Evolutionary conservation across 2,113 vertebrate genomes (phyloP), one percentile per base, ranked within the genome.

Genomic region (Phaethon lepturus): DNA sequence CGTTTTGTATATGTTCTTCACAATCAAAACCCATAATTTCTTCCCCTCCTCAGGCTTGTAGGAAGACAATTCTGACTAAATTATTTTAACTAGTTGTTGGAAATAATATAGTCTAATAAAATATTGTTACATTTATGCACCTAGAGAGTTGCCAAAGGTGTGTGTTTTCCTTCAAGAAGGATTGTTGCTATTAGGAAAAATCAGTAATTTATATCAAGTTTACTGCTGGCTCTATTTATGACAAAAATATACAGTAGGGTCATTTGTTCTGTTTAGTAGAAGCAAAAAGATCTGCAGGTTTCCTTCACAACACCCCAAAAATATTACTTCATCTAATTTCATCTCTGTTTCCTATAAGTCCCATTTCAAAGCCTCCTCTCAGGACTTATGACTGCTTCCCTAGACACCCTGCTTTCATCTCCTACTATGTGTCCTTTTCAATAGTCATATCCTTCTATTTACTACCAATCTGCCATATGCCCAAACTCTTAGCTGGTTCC

Each of bases 51-150:
- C 17, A 24, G 42, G 6, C 12, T 38, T 63, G 16, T 56, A 67
- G 10, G 25, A 74, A 44, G 10, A 20, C 17, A 78, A 47, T 1
- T 11, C 11, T 50, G 13, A 26, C 14, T 63, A 7, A 0, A 1
- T 66, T 29, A 71, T 63, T 81, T 45, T 2, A 64, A 55, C n/a
- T 66, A 49, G 4, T 11, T 50, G 4, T n/a, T 68, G 40, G 33
- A 93, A 93, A 75, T 18, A 4, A 75, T 44, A 7, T 6, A 23
- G 1, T 52, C 8, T 17, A 56, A 88, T 60, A 68, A 79, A 75
- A 38, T 4, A 33, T 20, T 3, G 0, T 22, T 69, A 14, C 3
- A 35, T 62, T 44, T 77, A 33, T 45, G 16, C 4, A 71, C 6
- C 11, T 16, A 33, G 38, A 42, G 13, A 58, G 5, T 62, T 69